These are phyloP conservation scores for Probosciger aterrimus DNA, from an alignment of 2,113 vertebrate species.

Conservation along the genomic window DNA sequence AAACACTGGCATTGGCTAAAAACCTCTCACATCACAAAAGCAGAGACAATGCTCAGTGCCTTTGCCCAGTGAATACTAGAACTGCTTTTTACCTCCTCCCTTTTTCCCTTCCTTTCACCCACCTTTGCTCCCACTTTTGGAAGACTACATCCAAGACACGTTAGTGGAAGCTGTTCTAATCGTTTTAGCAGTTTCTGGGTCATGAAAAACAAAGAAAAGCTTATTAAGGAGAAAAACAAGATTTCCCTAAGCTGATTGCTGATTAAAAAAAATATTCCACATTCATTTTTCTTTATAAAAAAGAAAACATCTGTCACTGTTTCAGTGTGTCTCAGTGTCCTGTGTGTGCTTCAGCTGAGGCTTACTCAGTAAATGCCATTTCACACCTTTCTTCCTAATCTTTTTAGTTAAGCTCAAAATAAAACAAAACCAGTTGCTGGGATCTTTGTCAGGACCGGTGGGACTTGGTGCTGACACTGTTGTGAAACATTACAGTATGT, in stretches of 20 bases:
- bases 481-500: neutral
- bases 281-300: constrained; percentile 10
- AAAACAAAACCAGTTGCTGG: neutral
- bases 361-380: neutral
- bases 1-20: neutral
- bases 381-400: constrained; percentile 9
- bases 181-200: constrained; percentile 53
- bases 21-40: neutral
- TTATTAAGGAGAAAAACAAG: constrained; percentile 54
- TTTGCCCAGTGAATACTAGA: neutral
- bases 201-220: constrained; percentile 59
- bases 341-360: neutral
- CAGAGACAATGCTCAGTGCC: neutral
- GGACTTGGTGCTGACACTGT: neutral
- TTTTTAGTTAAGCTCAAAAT: constrained; percentile 8
- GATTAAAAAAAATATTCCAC: neutral
- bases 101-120: neutral
- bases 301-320: constrained; percentile 54
- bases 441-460: fast-evolving
- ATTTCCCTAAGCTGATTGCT: constrained; percentile 23
- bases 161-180: neutral
- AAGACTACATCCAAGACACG: neutral
- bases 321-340: neutral
- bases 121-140: neutral
- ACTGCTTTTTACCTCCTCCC: neutral